Evolutionary conservation across 2,888 invertebrate genomes (phyloP), one percentile per base, ranked within the genome.

Genomic region (Drosophila emarginata): DNA sequence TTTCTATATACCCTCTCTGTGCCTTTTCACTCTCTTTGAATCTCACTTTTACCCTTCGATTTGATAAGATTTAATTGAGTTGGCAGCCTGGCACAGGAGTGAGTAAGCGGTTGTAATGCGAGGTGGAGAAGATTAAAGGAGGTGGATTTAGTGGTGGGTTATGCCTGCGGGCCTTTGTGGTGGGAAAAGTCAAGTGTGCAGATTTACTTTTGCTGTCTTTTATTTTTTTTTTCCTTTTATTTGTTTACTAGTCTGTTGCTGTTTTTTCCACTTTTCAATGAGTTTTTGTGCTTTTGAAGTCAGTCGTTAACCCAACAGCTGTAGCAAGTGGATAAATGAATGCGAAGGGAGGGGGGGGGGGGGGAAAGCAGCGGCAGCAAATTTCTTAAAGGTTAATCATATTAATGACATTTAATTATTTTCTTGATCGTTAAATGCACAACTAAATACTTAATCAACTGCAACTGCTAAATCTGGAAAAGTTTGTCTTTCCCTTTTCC

Each of bases 61-160:
- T 74, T 85, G 88, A 87, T 85, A 85, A 87, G 88, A 85, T 85
- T 82, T 82, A 82, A 82, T 87, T 82, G 88, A 87, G 82, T 82
- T 82, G 88, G 77, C 72, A 70, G 36, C 45, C 45, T 45, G 21
- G 21, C 18, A 12, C 45, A 18, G 45, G 45, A 45, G 45, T 45
- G 45, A 40, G 40, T 15, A 15, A 45, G 45, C 6, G 2, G 2
- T 9, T 32, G 9, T 32, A 21, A 18, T 45, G 18, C 11, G 56
- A 66, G 72, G 26, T 26, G 5, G 1, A 26, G 23, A 26, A 5
- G 26, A 26, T 26, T 4, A 26, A 26, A 5, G 56, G 73, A n/a
- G 2, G 54, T 59, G 67, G 61, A 56, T 54, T 45, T 61, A 36
- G 53, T 23, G 12, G 21, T 37, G 14, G 36, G 51, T 54, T 40